Conservation (phyloP, 2,797 vertebrate genomes). For the Mormyrops boulengeri region DNA sequence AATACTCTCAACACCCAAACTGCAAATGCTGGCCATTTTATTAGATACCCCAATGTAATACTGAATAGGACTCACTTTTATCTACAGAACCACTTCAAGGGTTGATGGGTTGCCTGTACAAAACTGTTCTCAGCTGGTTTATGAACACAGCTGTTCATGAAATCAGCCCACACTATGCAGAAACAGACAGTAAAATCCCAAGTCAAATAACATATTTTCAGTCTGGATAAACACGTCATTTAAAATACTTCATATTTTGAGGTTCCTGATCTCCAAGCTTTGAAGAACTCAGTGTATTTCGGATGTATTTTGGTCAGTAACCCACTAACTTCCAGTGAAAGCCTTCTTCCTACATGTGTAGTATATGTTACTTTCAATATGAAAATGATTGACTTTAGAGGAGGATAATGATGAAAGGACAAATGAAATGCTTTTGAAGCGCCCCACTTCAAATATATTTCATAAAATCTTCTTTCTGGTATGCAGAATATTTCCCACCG, state of each 20-base stretch:
- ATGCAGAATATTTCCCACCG: neutral
- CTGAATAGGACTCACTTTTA: neutral
- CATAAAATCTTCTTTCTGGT: neutral
- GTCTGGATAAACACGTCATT: neutral
- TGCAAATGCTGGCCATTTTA: neutral
- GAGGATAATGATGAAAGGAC: neutral
- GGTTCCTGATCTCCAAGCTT: neutral
- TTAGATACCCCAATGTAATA: neutral
- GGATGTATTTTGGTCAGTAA: neutral
- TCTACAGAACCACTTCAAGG: neutral
- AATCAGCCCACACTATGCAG: neutral
- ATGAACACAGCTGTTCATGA: neutral
- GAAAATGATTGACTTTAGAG: neutral
- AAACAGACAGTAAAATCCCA: neutral
- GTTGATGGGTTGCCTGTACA: neutral
- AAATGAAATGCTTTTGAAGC: neutral
- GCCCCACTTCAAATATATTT: neutral
- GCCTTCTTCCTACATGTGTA: neutral
- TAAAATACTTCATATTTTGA: neutral
- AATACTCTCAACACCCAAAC: neutral
- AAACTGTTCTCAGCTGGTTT: neutral
- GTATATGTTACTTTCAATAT: neutral
- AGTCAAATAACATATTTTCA: neutral
- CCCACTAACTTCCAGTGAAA: neutral
- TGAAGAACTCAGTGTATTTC: neutral